phyloP scores from a whole-genome alignment of 2,797 vertebrate species.

The Typhlichthys eigenmanni region DNA sequence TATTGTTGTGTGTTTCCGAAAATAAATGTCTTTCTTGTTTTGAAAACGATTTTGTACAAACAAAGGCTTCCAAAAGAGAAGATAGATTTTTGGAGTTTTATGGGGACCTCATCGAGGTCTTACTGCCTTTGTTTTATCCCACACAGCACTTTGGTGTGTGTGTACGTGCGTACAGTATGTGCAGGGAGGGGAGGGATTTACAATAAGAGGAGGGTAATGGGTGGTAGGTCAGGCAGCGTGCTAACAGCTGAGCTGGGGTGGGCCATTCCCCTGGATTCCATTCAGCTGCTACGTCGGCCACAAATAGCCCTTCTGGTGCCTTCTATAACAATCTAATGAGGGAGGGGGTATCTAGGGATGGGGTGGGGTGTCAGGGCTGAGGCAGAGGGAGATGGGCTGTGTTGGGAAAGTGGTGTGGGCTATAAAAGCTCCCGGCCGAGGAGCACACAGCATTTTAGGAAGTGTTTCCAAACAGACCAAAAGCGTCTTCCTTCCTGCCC shows the following conservation, averaged over 20 bases:
- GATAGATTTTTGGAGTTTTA: too few species aligned
- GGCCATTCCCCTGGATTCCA: conserved; percentile 72
- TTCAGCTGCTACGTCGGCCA: conserved; percentile 59
- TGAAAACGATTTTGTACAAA: not conserved
- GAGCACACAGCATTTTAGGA: conserved; percentile 34
- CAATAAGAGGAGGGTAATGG: conserved; percentile 11
- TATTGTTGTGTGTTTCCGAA: conserved; percentile 13
- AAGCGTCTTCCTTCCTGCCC: conserved; percentile 19
- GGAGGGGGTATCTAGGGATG: conserved; percentile 30
- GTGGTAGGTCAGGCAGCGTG: conserved; percentile 26
- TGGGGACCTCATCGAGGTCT: too few species aligned
- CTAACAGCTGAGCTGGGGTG: conserved; percentile 52
- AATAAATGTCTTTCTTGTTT: not conserved
- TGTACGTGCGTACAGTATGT: not conserved
- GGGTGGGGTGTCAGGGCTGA: conserved; percentile 11
- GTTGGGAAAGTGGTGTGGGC: conserved; percentile 30
- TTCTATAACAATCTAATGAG: conserved; percentile 64
- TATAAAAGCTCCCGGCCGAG: conserved; percentile 71
- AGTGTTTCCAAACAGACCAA: conserved; percentile 38
- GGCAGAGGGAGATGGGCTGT: conserved; percentile 43
- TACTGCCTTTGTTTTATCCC: too few species aligned
- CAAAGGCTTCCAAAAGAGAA: too few species aligned
- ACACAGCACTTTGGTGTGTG: not conserved
- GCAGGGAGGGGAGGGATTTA: conserved; percentile 11
- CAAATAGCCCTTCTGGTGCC: conserved; percentile 78